Evolutionary conservation across 2,797 vertebrate species (phyloP).

Genomic region (Caiman crocodilus): DNA sequence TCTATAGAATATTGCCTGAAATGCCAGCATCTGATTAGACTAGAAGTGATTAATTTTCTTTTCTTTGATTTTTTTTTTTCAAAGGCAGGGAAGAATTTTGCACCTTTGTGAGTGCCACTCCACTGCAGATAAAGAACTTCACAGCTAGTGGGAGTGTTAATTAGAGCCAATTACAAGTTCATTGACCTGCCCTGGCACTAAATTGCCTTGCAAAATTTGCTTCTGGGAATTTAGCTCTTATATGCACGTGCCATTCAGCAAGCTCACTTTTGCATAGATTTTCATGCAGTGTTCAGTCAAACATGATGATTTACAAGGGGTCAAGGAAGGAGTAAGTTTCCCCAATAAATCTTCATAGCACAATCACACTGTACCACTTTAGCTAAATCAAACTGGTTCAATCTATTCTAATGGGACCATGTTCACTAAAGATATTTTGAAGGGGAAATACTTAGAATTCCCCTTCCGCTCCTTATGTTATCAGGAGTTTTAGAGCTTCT

Average conservation of each 20-base stretch:
- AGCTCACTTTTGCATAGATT: conserved; percentile 19
- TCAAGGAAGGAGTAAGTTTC: background rate
- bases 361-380: background rate
- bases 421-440: background rate
- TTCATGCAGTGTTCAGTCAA: background rate
- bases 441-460: background rate
- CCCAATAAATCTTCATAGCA: background rate
- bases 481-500: background rate
- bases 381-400: background rate
- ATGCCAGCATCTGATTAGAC: background rate
- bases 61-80: background rate
- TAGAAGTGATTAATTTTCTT: background rate
- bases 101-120: background rate
- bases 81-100: background rate
- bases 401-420: background rate
- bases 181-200: conserved; percentile 27
- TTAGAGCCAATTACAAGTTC: conserved; percentile 30
- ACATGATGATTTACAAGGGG: background rate
- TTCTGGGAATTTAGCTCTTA: background rate
- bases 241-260: background rate
- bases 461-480: background rate
- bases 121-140: background rate
- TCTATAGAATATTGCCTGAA: background rate
- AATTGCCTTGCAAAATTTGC: background rate
- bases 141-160: conserved; percentile 9